Evolutionary conservation across 2,888 invertebrate species (phyloP).

Genomic region (Leptothorax acervorum): DNA sequence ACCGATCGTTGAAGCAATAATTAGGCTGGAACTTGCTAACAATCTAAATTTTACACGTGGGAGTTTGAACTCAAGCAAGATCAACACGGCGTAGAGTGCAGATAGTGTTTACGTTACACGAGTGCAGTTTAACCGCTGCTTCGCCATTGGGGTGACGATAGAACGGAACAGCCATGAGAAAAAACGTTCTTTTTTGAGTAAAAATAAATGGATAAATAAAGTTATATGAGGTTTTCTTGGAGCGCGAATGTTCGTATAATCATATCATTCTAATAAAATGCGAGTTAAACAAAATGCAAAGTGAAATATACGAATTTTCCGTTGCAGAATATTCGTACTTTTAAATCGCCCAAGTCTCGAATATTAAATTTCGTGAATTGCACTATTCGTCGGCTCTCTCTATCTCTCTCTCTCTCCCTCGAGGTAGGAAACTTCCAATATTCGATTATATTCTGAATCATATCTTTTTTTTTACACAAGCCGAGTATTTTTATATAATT

Average conservation of each 20-base stretch:
- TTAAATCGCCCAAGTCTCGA: conserved; percentile 18
- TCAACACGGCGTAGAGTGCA: conserved; percentile 64
- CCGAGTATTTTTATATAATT: conserved; percentile 20
- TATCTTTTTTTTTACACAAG: background rate
- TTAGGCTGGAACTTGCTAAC: conserved; percentile 62
- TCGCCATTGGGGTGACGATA: conserved; percentile 54
- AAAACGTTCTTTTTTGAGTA: background rate
- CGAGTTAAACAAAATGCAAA: conserved; percentile 19
- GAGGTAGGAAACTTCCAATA: conserved; percentile 25
- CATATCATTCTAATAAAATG: background rate
- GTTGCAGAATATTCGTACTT: background rate
- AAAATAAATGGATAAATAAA: conserved; percentile 15
- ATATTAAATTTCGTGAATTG: conserved; percentile 29
- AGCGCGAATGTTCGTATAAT: background rate
- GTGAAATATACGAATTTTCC: background rate
- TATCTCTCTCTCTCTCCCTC: background rate
- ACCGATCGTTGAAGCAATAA: conserved; percentile 50
- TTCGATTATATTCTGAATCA: conserved; percentile 4
- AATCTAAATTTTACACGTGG: conserved; percentile 72
- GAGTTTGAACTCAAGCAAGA: conserved; percentile 65
- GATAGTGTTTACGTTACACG: conserved; percentile 65
- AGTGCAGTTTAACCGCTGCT: conserved; percentile 54
- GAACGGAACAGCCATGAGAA: conserved; percentile 27
- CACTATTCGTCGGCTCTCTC: background rate
- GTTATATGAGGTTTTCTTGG: background rate